A percentile compares a stretch with the other conserved stretches of the same genome.
Conservation (phyloP, 1,140 invertebrate species). For the Bombus vancouverensis region DNA sequence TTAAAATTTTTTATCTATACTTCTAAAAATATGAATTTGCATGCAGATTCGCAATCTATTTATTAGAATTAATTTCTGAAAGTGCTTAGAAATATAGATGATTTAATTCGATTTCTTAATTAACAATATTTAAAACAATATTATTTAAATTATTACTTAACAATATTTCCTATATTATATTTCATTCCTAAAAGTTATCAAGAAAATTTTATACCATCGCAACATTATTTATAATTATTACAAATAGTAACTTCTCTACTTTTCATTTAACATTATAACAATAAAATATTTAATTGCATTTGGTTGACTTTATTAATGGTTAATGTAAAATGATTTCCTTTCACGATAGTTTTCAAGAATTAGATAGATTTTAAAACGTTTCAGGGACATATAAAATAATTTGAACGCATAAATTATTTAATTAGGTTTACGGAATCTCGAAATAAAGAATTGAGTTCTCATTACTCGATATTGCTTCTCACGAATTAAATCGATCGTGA, state of each 20-base stretch:
- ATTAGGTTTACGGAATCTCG: background rate
- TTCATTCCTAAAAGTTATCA: background rate
- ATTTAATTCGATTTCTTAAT: background rate
- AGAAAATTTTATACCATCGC: background rate
- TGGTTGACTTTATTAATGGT: background rate
- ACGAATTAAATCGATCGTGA: conserved; percentile 15
- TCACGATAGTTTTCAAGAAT: background rate
- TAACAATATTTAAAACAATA: too few relatives aligned
- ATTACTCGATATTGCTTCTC: background rate
- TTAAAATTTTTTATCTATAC: background rate
- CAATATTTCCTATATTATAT: background rate
- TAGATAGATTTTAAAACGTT: background rate
- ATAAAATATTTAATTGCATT: background rate
- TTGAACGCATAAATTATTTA: background rate
- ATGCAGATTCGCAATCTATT: background rate
- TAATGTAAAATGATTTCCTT: background rate
- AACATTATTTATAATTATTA: background rate
- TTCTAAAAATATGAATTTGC: background rate
- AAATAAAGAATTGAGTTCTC: background rate
- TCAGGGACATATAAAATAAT: background rate
- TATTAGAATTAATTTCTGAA: background rate
- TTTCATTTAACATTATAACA: background rate
- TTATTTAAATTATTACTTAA: background rate
- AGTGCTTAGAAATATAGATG: background rate
- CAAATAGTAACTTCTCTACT: background rate